Evolutionary conservation across 1,140 invertebrate species (phyloP).

Genomic region (Drosophila pallidifrons): DNA sequence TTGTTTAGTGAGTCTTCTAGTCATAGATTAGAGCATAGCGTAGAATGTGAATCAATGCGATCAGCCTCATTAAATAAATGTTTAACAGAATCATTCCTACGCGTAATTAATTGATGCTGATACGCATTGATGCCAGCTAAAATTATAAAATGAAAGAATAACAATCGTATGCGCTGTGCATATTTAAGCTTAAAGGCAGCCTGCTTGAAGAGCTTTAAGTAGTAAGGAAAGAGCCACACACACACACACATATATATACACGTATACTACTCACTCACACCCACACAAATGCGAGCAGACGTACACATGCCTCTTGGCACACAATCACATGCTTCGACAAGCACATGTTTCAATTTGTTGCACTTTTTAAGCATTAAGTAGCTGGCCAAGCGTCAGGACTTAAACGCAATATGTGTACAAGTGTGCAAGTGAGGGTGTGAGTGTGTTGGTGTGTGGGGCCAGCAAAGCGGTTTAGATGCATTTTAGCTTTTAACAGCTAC

Average conservation of each 20-base stretch:
- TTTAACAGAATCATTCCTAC: background rate
- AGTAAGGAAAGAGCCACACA: conserved; percentile 30
- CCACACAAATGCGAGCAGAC: background rate
- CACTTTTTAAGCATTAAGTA: conserved; percentile 81
- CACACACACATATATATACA: background rate
- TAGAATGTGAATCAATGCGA: conserved; percentile 25
- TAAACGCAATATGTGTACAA: conserved; percentile 51
- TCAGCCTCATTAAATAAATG: background rate
- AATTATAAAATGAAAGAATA: conserved; percentile 1
- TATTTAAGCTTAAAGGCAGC: conserved; percentile 62
- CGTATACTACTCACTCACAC: conserved; percentile 21
- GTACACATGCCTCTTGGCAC: conserved; percentile 47
- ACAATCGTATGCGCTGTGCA: conserved; percentile 22
- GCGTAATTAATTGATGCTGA: conserved; percentile 28
- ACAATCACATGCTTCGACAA: conserved; percentile 84
- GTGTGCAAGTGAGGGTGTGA: conserved; percentile 14
- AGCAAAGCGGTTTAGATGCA: conserved; percentile 77
- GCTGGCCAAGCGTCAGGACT: conserved; percentile 58
- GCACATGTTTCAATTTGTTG: conserved; percentile 84
- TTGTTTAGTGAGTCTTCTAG: conserved; percentile 24
- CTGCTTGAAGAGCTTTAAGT: conserved; percentile 60
- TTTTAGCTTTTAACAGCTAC: conserved; percentile 76
- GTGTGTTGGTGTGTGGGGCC: conserved; percentile 42
- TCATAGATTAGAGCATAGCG: conserved; percentile 48
- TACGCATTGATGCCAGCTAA: conserved; percentile 8